Evolutionary conservation across 2,797 vertebrate species (phyloP).

Genomic region (Hafferia zeledoni): DNA sequence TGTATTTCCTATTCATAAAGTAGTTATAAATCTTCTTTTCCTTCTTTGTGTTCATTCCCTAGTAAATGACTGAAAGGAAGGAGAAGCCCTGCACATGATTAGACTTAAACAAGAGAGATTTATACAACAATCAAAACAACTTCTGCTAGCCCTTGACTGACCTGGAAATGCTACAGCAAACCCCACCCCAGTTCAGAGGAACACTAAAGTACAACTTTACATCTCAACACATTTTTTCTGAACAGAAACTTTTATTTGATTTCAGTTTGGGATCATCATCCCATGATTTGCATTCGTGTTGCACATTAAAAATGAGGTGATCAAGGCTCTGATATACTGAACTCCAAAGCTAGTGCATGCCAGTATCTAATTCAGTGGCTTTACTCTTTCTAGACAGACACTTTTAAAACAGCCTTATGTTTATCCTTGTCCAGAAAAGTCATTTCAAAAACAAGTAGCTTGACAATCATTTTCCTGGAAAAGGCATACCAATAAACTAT

Average conservation of each 20-base stretch:
- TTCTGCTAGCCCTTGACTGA: not conserved
- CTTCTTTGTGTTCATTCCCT: not conserved
- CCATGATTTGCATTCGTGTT: not conserved
- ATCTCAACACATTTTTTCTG: not conserved
- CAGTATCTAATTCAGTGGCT: not conserved
- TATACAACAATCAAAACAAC: not conserved
- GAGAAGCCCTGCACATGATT: not conserved
- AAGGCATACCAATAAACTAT: not conserved
- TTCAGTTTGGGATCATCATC: not conserved
- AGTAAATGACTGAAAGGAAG: not conserved
- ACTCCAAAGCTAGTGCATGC: not conserved
- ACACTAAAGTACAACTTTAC: not conserved
- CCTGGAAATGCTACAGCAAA: not conserved
- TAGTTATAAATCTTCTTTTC: not conserved
- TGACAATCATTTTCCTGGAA: not conserved
- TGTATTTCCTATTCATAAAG: not conserved
- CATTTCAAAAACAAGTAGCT: not conserved
- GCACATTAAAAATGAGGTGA: not conserved
- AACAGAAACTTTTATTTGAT: not conserved
- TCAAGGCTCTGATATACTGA: not conserved
- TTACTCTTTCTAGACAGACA: not conserved
- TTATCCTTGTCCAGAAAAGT: not conserved
- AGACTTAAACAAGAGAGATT: not conserved
- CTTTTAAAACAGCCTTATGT: not conserved
- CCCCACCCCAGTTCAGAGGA: not conserved